These are phyloP conservation scores for Lates japonicus DNA, from an alignment of 2,797 vertebrate genomes.

Conservation along the genomic window DNA sequence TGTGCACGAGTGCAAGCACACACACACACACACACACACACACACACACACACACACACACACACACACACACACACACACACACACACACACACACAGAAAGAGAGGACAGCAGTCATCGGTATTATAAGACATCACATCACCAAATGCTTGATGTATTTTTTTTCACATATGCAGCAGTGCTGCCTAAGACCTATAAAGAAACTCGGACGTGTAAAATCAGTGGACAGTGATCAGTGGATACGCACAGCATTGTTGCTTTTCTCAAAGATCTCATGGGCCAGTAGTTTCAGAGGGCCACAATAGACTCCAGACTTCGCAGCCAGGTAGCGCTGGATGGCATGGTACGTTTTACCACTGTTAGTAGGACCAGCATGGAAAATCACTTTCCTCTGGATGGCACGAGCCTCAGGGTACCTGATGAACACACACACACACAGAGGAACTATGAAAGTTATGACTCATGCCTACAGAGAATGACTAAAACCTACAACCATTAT, in stretches of 20 bases:
- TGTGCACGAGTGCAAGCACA: too few relatives aligned
- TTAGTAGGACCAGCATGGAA: conserved; percentile 98
- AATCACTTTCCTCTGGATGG: conserved; percentile 93
- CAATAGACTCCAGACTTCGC: conserved; percentile 96
- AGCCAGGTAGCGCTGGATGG: conserved; percentile 94
- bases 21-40: too few relatives aligned
- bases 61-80: too few relatives aligned
- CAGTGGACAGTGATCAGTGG: not conserved
- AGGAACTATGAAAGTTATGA: not conserved
- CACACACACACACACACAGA: too few relatives aligned
- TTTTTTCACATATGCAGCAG: not conserved
- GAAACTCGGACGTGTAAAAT: not conserved
- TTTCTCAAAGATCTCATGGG: conserved; percentile 98
- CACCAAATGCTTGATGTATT: not conserved
- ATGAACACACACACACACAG: conserved; percentile 30
- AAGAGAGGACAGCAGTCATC: too few relatives aligned
- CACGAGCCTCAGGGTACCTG: conserved; percentile 97
- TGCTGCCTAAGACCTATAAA: not conserved
- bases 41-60: too few relatives aligned
- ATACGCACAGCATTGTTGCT: conserved; percentile 93
- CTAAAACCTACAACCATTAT: not conserved
- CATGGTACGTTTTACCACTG: conserved; percentile 98
- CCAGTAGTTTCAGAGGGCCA: conserved; percentile 96
- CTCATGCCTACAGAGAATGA: not conserved
- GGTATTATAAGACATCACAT: too few relatives aligned